Conservation (phyloP, 2,113 vertebrate species). For the Zapornia atra region DNA sequence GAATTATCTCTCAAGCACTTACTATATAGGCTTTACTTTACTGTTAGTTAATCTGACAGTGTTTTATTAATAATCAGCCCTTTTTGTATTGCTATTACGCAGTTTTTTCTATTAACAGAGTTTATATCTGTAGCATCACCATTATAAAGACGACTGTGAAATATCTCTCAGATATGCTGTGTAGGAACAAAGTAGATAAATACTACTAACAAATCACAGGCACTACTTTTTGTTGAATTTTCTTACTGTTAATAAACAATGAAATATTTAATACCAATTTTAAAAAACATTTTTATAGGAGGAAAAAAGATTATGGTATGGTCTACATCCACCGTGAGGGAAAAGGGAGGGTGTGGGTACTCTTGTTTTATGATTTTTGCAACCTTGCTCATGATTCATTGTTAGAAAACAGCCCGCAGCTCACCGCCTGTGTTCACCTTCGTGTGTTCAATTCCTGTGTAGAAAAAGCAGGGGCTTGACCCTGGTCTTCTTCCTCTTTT, state of each 20-base stretch:
- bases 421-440: not conserved
- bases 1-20: conserved; percentile 58
- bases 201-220: not conserved
- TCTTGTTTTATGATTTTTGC: not conserved
- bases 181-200: conserved; percentile 37
- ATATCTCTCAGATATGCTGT: conserved; percentile 35
- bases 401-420: not conserved
- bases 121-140: conserved; percentile 55
- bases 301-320: not conserved
- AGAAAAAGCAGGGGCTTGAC: not conserved
- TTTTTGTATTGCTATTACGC: conserved; percentile 52
- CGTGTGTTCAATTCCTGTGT: not conserved
- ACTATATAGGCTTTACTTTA: conserved; percentile 56
- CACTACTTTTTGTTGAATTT: not conserved
- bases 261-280: not conserved
- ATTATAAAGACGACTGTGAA: conserved; percentile 40
- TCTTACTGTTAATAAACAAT: conserved; percentile 17
- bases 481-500: not conserved
- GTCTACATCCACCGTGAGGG: not conserved
- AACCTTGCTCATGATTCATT: not conserved
- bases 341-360: not conserved
- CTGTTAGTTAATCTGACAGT: conserved; percentile 56
- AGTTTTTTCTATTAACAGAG: conserved; percentile 48
- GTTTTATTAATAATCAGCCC: conserved; percentile 64
- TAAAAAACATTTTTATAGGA: not conserved